Evolutionary conservation across 2,888 invertebrate species (phyloP).

Genomic region (Bombyx huttoni): DNA sequence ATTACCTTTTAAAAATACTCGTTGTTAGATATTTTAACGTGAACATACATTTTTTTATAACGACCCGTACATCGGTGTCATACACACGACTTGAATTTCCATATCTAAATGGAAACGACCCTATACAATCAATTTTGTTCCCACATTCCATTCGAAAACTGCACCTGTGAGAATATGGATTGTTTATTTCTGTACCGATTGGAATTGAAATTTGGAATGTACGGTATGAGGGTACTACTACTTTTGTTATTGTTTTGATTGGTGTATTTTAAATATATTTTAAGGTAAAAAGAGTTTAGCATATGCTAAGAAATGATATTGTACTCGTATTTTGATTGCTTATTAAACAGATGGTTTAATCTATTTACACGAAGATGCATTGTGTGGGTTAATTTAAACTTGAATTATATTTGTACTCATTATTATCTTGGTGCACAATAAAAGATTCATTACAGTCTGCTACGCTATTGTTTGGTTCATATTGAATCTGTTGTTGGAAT

Average conservation of each 20-base stretch:
- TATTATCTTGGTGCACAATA: too few species aligned
- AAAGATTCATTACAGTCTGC: too few species aligned
- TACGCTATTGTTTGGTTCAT: too few species aligned
- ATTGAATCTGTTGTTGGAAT: too few species aligned
- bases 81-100: conserved; percentile 55
- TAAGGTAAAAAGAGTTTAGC: too few species aligned
- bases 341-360: too few species aligned
- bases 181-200: conserved; percentile 38
- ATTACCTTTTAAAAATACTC: not conserved
- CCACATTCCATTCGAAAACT: conserved; percentile 60
- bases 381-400: too few species aligned
- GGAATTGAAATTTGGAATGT: conserved; percentile 38
- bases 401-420: too few species aligned
- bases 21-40: not conserved
- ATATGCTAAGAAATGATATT: too few species aligned
- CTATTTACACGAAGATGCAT: too few species aligned
- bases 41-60: conserved; percentile 34
- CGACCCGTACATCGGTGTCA: conserved; percentile 33
- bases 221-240: conserved; percentile 13
- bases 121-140: conserved; percentile 62
- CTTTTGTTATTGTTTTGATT: conserved; percentile 4
- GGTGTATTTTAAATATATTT: conserved; percentile 1
- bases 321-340: too few species aligned
- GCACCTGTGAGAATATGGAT: conserved; percentile 55
- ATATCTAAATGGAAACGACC: conserved; percentile 67